Conservation (phyloP, 1,140 invertebrate species). For the Galleria mellonella region DNA sequence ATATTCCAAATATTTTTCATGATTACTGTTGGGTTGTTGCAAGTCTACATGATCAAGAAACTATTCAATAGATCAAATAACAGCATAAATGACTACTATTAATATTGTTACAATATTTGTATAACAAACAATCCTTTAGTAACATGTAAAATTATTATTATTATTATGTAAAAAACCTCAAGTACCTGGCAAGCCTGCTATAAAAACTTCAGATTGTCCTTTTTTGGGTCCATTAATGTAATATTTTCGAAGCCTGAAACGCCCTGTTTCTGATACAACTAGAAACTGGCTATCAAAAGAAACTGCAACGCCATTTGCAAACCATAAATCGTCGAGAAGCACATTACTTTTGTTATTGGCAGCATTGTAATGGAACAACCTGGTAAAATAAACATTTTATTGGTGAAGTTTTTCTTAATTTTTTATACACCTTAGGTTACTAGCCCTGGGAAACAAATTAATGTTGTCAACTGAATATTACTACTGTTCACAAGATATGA, state of each 20-base stretch:
- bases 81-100: constrained; percentile 2
- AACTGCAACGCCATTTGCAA: constrained; percentile 88
- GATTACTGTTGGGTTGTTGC: constrained; percentile 43
- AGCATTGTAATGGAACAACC: constrained; percentile 76
- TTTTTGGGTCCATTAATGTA: constrained; percentile 83
- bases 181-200: constrained; percentile 85
- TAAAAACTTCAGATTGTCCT: constrained; percentile 83
- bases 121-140: constrained; percentile 26
- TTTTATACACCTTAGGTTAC: too few relatives aligned
- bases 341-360: constrained; percentile 76
- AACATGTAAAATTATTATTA: too few relatives aligned
- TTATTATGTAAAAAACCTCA: not conserved
- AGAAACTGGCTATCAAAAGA: constrained; percentile 85
- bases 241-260: constrained; percentile 78
- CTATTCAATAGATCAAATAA: constrained; percentile 31
- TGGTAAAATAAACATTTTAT: constrained; percentile 38
- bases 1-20: constrained; percentile 53
- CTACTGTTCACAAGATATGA: too few relatives aligned
- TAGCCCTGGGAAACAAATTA: too few relatives aligned
- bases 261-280: constrained; percentile 80
- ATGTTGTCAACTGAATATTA: too few relatives aligned
- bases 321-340: constrained; percentile 81
- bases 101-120: constrained; percentile 15
- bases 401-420: too few relatives aligned
- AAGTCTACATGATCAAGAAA: constrained; percentile 63